Evolutionary conservation across 2,113 vertebrate species (phyloP).

Genomic region (Phalacrocorax carbo): DNA sequence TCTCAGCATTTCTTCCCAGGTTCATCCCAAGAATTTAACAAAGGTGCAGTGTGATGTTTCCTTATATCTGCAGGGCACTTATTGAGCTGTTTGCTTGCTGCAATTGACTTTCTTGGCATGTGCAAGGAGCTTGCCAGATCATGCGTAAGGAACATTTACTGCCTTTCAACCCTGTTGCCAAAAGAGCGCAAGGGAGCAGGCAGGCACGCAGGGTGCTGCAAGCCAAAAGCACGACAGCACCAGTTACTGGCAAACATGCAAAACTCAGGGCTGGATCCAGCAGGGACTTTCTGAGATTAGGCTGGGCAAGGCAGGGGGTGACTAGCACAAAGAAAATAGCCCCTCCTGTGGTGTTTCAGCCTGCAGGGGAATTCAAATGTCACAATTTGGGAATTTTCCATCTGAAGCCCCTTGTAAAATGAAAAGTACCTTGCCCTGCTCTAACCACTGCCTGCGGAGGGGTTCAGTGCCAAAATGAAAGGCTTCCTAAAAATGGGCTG

Average conservation of each 20-base stretch:
- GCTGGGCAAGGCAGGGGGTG: conserved; percentile 25
- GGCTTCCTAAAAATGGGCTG: conserved; percentile 53
- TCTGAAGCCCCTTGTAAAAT: neutral
- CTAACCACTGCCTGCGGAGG: neutral
- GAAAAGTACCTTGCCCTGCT: neutral
- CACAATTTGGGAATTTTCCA: conserved; percentile 51
- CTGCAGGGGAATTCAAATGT: neutral
- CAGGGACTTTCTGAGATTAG: neutral
- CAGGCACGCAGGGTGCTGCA: neutral
- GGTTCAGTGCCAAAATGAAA: conserved; percentile 57
- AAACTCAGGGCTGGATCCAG: neutral
- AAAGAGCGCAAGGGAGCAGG: neutral
- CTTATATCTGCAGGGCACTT: neutral
- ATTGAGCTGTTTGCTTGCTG: rapidly evolving
- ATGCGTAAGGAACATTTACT: neutral
- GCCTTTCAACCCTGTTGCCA: neutral
- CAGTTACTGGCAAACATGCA: neutral
- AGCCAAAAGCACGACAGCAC: neutral
- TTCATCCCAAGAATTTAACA: neutral
- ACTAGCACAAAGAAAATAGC: neutral
- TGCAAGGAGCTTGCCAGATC: neutral
- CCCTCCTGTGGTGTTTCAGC: neutral
- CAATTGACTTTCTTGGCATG: neutral
- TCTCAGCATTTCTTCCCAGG: neutral
- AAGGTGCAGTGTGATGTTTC: neutral